A percentile compares a stretch with the other conserved stretches of the same genome.
phyloP scores from a whole-genome alignment of 2,113 vertebrate species.

The Stegostoma tigrinum region DNA sequence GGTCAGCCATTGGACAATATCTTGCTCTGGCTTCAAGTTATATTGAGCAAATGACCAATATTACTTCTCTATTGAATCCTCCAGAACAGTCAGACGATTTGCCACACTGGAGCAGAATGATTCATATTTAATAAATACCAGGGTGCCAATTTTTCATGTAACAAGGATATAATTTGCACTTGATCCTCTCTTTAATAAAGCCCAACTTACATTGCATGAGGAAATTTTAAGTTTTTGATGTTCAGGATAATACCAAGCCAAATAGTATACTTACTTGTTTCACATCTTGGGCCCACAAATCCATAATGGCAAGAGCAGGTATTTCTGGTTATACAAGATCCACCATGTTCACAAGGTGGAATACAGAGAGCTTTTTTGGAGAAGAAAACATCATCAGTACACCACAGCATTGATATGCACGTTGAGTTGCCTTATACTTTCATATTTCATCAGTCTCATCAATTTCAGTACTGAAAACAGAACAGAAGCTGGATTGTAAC shows the following conservation, averaged over 20 bases:
- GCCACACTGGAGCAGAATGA: background rate
- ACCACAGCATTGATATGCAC: background rate
- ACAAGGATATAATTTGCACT: background rate
- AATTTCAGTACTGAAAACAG: background rate
- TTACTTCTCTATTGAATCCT: background rate
- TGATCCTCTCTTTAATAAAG: background rate
- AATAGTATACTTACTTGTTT: conserved; percentile 55
- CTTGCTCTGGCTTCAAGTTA: background rate
- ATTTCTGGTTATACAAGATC: conserved; percentile 54
- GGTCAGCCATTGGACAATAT: background rate
- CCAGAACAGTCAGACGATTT: background rate
- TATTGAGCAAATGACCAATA: background rate
- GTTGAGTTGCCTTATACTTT: background rate
- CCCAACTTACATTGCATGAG: background rate
- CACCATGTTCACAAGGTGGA: conserved; percentile 54
- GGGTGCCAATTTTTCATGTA: background rate
- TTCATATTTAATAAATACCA: background rate
- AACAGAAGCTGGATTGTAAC: background rate
- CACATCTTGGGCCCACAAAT: conserved; percentile 58
- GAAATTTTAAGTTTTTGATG: conserved; percentile 18
- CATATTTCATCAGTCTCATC: background rate
- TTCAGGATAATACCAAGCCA: background rate
- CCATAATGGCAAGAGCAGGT: conserved; percentile 63
- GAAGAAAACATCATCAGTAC: background rate
- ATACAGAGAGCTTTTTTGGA: conserved; percentile 53